These are phyloP conservation scores for Nemopilema nomurai DNA, from an alignment of 30 jellyfish, hydroid and myxozoan species.

Conservation along the genomic window DNA sequence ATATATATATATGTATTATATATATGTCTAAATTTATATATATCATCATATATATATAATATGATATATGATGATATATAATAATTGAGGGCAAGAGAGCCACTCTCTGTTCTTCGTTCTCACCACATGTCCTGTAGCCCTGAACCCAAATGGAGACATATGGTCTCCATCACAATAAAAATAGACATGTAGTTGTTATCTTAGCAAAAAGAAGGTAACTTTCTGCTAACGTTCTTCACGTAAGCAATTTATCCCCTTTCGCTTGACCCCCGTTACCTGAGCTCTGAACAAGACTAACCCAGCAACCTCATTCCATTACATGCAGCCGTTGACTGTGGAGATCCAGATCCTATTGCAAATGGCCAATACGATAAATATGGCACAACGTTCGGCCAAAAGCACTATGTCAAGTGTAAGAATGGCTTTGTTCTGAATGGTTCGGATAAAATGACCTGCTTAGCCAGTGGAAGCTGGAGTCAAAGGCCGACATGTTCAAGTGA, in stretches of 20 bases:
- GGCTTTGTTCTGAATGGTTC: neutral
- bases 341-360: conserved; percentile 7
- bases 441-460: neutral
- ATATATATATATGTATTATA: no score
- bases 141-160: no score
- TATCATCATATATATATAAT: no score
- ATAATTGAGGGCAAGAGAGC: no score
- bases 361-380: conserved; percentile 30
- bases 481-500: neutral
- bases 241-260: neutral
- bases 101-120: no score
- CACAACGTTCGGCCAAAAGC: conserved; percentile 19
- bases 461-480: neutral
- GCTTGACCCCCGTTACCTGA: neutral
- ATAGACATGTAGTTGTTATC: no score
- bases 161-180: no score
- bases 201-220: no score
- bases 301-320: neutral
- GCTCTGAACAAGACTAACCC: neutral
- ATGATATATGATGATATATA: no score
- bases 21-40: no score
- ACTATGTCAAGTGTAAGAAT: neutral
- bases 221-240: no score
- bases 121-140: no score
- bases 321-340: conserved; percentile 66